phyloP scores from a whole-genome alignment of 2,888 invertebrate species.

The Chymomyza procnemis region DNA sequence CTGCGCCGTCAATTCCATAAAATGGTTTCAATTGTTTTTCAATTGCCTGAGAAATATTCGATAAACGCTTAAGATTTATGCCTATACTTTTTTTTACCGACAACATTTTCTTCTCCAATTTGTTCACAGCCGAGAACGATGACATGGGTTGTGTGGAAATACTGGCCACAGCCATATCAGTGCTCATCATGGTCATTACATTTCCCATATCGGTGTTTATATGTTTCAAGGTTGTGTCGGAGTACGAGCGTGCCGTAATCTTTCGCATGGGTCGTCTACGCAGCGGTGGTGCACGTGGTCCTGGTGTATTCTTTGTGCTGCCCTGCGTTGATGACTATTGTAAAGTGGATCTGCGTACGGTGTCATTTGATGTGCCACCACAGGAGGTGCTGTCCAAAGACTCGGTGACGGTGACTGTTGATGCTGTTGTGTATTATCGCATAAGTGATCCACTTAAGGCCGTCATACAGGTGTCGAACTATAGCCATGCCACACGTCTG shows the following conservation, averaged over 20 bases:
- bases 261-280: conserved; percentile 90
- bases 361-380: conserved; percentile 97
- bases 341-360: conserved; percentile 94
- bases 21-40: too few relatives aligned
- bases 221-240: conserved; percentile 92
- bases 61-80: not conserved
- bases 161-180: conserved; percentile 85
- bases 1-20: too few relatives aligned
- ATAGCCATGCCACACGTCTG: conserved; percentile 89
- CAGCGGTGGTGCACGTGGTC: conserved; percentile 80
- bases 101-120: too few relatives aligned
- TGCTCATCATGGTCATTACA: conserved; percentile 86
- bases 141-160: conserved; percentile 86
- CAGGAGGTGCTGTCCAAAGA: conserved; percentile 98
- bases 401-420: conserved; percentile 95
- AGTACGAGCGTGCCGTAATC: conserved; percentile 92
- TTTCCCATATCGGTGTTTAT: conserved; percentile 90
- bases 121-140: conserved; percentile 80
- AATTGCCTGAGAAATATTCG: not conserved
- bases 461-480: conserved; percentile 86
- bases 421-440: conserved; percentile 91
- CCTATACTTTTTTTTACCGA: not conserved
- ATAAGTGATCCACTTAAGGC: conserved; percentile 89
- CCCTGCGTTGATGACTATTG: conserved; percentile 96
- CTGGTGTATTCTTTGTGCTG: conserved; percentile 95